phyloP scores from a whole-genome alignment of 2,113 vertebrate species.

The Carassius gibelio region DNA sequence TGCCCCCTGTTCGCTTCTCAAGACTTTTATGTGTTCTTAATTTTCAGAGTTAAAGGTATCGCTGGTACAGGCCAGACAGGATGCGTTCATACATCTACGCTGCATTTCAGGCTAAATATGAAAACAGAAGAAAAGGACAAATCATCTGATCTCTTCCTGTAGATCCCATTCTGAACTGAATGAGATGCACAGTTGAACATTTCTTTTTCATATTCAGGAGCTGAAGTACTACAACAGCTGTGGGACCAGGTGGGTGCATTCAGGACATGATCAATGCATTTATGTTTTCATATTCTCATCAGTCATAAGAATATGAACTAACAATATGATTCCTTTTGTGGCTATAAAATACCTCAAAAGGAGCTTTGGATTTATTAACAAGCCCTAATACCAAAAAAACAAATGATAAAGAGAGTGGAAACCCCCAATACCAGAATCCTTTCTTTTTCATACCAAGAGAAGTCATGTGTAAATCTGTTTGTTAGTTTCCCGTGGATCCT shows the following conservation, averaged over 20 bases:
- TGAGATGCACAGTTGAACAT: constrained; percentile 31
- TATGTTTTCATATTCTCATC: constrained; percentile 70
- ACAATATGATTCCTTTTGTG: neutral
- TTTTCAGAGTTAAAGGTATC: constrained; percentile 55
- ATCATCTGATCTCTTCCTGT: constrained; percentile 20
- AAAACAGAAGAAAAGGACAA: constrained; percentile 40
- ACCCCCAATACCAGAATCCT: neutral
- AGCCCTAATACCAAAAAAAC: constrained; percentile 59
- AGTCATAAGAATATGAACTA: constrained; percentile 50
- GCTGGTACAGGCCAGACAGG: constrained; percentile 14
- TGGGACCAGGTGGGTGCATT: constrained; percentile 68
- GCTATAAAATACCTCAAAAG: constrained; percentile 64
- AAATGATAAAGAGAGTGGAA: constrained; percentile 60
- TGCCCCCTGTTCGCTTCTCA: constrained; percentile 43
- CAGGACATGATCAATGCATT: constrained; percentile 56
- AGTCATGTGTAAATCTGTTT: constrained; percentile 53
- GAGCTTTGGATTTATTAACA: constrained; percentile 70
- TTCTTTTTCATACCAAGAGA: neutral
- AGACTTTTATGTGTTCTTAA: constrained; percentile 57
- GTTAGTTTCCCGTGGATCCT: constrained; percentile 47
- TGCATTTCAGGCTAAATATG: constrained; percentile 37
- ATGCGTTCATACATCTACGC: constrained; percentile 37
- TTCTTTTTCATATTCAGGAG: constrained; percentile 38
- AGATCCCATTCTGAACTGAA: constrained; percentile 33
- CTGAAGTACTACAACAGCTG: constrained; percentile 36